Evolutionary conservation across 1,140 invertebrate species (phyloP), one percentile per base, ranked within the genome.

Genomic region (Tetraneura akinire): DNA sequence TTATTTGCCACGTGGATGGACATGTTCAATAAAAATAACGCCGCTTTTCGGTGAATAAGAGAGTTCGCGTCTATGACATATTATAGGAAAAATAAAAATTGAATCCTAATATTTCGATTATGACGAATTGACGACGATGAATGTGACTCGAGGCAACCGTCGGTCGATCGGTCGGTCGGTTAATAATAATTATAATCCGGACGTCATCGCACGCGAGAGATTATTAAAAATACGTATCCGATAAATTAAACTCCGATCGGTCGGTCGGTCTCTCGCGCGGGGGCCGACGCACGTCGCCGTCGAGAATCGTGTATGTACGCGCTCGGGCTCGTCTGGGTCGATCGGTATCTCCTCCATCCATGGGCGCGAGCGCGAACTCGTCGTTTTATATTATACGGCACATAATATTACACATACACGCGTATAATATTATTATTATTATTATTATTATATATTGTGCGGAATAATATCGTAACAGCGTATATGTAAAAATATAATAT

Each of bases 161-260:
- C 64, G 64, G 64, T 45, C 64, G 64, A 37, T 45, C n/a, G n/a
- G n/a, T n/a, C n/a, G n/a, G n/a, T n/a, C n/a, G n/a, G n/a, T n/a
- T n/a, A n/a, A n/a, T n/a, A n/a, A n/a, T 68, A 68, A 68, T 68
- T 68, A 68, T 45, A 68, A 68, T 68, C 64, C 37, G 37, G 29
- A 70, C 32, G 32, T 70, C 32, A 37, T 37, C 23, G 37, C 18
- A 32, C 6, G 18, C 3, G 18, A 45, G 32, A 76, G 55, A 76
- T 76, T 55, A 60, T 76, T 76, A 60, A 76, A n/a, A 76, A 55
- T 42, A 45, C 29, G 55, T 32, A 23, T 6, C 37, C 51, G 53
- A 76, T 76, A 76, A 76, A 76, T 76, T 76, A 60, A 55, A 76
- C 55, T 53, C 73, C 32, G 60, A 76, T 76, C 73, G 51, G 53